Percentiles rank a stretch among this genome's conserved stretches.
phyloP scores from a whole-genome alignment of 2,797 vertebrate species.

The Artibeus lituratus region DNA sequence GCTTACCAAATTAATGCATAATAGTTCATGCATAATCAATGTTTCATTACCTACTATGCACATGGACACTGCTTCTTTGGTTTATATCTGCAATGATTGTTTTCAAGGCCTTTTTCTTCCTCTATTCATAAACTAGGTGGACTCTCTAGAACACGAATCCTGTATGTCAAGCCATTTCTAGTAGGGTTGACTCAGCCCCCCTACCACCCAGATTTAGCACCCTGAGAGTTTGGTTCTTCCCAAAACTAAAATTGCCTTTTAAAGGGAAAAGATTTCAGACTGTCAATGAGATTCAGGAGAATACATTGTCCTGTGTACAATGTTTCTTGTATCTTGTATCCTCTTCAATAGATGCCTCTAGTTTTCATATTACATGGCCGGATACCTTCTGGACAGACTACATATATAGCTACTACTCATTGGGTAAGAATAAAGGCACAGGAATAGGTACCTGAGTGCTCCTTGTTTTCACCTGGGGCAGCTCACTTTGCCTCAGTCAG shows the following conservation, averaged over 20 bases:
- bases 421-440: not conserved
- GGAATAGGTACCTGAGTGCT: not conserved
- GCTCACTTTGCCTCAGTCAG: not conserved
- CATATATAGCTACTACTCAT: not conserved
- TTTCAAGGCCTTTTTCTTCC: not conserved
- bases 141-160: not conserved
- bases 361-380: not conserved
- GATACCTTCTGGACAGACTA: not conserved
- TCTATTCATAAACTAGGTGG: not conserved
- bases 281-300: not conserved
- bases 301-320: not conserved
- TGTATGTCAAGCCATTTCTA: not conserved
- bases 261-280: not conserved
- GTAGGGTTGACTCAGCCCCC: not conserved
- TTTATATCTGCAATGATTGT: conserved; percentile 38
- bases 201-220: not conserved
- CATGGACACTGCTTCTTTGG: conserved; percentile 19
- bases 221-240: not conserved
- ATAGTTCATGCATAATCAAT: conserved; percentile 48
- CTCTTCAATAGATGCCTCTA: not conserved
- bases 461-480: not conserved
- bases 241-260: not conserved
- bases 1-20: conserved; percentile 26
- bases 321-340: not conserved
- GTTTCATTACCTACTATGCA: conserved; percentile 51